phyloP scores from a whole-genome alignment of 2,113 vertebrate genomes.

The Apodemus speciosus region DNA sequence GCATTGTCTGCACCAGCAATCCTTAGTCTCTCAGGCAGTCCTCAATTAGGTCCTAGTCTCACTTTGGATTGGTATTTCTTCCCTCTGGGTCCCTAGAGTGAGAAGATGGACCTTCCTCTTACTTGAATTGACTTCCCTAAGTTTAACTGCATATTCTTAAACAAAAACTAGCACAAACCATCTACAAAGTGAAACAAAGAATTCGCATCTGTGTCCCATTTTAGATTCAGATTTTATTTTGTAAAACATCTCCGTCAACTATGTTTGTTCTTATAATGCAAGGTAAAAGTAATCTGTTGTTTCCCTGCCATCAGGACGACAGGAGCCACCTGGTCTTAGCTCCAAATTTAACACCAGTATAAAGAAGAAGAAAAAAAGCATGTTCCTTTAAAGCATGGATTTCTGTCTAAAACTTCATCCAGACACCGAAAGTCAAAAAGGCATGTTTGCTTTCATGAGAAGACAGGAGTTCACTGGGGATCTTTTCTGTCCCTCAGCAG shows the following conservation, averaged over 20 bases:
- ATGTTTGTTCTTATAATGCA: neutral
- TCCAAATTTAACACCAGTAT: constrained; percentile 40
- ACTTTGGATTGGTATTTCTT: neutral
- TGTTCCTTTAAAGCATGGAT: neutral
- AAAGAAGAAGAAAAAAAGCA: neutral
- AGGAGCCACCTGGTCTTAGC: neutral
- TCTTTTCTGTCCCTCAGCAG: constrained; percentile 70
- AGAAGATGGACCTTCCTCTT: neutral
- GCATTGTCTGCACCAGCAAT: too few species aligned
- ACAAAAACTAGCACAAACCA: neutral
- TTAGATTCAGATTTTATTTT: constrained; percentile 16
- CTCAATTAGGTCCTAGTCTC: neutral
- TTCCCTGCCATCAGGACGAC: constrained; percentile 19
- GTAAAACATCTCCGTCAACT: neutral
- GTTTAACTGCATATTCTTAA: neutral
- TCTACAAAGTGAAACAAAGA: neutral
- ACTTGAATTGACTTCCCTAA: neutral
- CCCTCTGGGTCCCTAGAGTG: neutral
- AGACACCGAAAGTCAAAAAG: constrained; percentile 54
- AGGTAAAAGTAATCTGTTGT: neutral
- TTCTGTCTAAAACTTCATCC: constrained; percentile 42
- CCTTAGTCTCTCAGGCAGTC: too few species aligned
- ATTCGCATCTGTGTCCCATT: neutral
- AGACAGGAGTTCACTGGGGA: constrained; percentile 64
- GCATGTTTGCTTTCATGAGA: constrained; percentile 63